Evolutionary conservation across 2,888 invertebrate genomes (phyloP).

Genomic region (Nasonia oneida): DNA sequence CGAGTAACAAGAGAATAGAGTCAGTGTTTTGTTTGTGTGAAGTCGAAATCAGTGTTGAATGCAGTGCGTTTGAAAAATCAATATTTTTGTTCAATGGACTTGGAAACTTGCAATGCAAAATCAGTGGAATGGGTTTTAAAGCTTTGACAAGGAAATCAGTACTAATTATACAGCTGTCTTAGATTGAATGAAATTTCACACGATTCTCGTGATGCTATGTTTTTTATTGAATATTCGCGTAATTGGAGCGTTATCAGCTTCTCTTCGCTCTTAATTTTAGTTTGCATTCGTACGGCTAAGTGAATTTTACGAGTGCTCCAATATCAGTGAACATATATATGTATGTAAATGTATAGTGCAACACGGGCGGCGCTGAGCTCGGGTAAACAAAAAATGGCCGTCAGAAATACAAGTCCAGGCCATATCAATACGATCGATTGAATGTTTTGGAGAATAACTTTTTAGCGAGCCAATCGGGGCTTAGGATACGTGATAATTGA

Average conservation of each 20-base stretch:
- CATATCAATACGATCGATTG: conserved; percentile 40
- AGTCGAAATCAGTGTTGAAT: background rate
- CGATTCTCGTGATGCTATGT: background rate
- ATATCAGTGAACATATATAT: background rate
- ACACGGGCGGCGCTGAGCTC: conserved; percentile 40
- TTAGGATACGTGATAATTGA: background rate
- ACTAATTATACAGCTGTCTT: background rate
- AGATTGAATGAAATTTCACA: background rate
- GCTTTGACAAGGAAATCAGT: background rate
- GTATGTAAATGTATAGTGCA: background rate
- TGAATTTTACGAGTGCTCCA: background rate
- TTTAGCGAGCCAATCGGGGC: background rate
- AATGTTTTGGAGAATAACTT: conserved; percentile 2
- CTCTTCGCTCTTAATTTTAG: background rate
- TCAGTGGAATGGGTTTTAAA: background rate
- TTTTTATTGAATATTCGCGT: background rate
- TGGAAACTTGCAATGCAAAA: background rate
- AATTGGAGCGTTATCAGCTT: background rate
- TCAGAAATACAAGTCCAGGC: conserved; percentile 39
- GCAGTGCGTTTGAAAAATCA: background rate
- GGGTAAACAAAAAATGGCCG: conserved; percentile 62
- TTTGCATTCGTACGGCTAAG: background rate
- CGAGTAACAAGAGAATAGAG: background rate
- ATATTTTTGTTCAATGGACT: background rate
- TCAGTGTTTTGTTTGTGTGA: conserved; percentile 9